Base-by-base conservation (phyloP, 2,113 vertebrate genomes). In the Chlamydotis undulata region DNA sequence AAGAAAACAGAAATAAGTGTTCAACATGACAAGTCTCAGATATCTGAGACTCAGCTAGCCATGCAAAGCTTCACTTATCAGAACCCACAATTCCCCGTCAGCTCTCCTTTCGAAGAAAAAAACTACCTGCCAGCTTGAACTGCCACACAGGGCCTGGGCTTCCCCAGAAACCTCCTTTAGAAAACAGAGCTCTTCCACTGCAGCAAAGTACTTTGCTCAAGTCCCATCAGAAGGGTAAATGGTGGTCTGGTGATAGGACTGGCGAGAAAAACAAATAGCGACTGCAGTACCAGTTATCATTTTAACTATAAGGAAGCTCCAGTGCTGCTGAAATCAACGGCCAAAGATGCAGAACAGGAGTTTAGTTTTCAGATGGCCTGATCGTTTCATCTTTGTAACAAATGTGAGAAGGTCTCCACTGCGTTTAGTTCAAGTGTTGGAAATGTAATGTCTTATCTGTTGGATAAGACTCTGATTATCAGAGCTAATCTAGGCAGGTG, bases 1-100 rank as follows among this genome's bases (percentile, higher is more conserved):
- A 89, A 84, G 83, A 92, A 96, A 93, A 95, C 69, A 94, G 90
- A 91, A 95, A 83, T 80, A 90, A 87, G 22, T 78, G 90, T 87
- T 92, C 49, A 93, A 93, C 73, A 82, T 75, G 83, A 90, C 80
- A 95, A 90, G 87, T 23, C 61, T 93, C 69, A 93, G 76, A 90
- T 89, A 89, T 84, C 92, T 89, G 60, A 86, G 64, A 57, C 77
- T 93, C 19, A 0, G 56, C 64, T 87, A 89, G 15, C 60, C 73
- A 87, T 73, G 88, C 88, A 93, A 92, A 81, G 65, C 73, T 89
- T 81, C 85, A 64, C 47, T 63, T 89, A 89, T 49, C 76, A 92
- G 53, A 88, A 90, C 49, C 37, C 80, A 71, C 61, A 71, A 60
- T 56, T 77, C 60, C 24, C 41, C 0, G 0, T 47, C 68, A 86